These are phyloP conservation scores for Operophtera brumata DNA, from an alignment of 2,888 invertebrate genomes.

Conservation along the genomic window DNA sequence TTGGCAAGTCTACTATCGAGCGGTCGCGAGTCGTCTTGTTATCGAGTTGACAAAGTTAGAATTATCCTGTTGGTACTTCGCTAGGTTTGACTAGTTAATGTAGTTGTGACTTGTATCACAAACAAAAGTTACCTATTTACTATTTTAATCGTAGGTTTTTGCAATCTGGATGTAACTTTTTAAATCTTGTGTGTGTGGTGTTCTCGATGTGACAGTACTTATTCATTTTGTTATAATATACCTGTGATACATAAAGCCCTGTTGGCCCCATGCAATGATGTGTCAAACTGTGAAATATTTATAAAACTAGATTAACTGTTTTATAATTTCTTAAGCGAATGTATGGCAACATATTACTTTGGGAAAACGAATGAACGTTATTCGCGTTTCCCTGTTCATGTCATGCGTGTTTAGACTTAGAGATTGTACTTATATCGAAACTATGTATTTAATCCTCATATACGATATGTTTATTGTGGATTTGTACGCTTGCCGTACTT, in stretches of 20 bases:
- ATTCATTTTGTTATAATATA: conserved; percentile 27
- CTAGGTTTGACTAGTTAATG: conserved; percentile 11
- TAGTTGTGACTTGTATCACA: conserved; percentile 24
- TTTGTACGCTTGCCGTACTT: no score
- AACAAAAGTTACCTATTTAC: conserved; percentile 31
- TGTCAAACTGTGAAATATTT: conserved; percentile 33
- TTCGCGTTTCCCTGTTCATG: neutral
- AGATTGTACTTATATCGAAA: conserved; percentile 17
- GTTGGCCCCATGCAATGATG: conserved; percentile 35
- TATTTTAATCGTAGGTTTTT: conserved; percentile 18
- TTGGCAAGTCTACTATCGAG: no score
- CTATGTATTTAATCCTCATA: conserved; percentile 11
- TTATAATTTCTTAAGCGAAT: conserved; percentile 14
- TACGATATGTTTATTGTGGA: no score
- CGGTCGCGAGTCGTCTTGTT: no score
- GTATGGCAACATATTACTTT: conserved; percentile 7
- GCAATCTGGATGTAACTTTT: conserved; percentile 20
- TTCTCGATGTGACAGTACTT: conserved; percentile 31
- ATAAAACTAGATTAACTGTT: conserved; percentile 20
- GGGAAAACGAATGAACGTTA: neutral
- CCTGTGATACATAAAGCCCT: conserved; percentile 36
- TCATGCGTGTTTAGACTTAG: conserved; percentile 1
- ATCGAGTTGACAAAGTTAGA: no score
- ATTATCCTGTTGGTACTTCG: neutral
- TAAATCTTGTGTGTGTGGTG: conserved; percentile 14